Base-by-base conservation (phyloP, 2,113 vertebrate species). In the Heloderma charlesbogerti region DNA sequence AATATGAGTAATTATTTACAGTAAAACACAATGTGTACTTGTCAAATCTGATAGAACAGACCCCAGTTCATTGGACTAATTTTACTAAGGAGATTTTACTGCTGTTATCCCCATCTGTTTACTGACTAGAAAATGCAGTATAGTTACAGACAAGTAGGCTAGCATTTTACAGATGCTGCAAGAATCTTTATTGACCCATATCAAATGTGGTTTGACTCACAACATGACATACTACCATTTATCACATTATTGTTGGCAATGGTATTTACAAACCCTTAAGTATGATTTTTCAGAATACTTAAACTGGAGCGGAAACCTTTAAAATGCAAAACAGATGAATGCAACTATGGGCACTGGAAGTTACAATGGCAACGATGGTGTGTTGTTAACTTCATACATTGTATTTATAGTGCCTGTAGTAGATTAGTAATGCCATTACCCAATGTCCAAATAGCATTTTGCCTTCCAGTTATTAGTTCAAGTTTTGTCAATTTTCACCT, bases 1-100 rank as follows among this genome's bases (percentile, higher is more conserved):
- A 66, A 88, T 88, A 88, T 43, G 31, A 88, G 15, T 79, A 45
- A 40, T 88, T 66, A 34, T 87, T 78, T 78, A 78, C 37, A 88
- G 43, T 88, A 80, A 71, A 78, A 66, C 25, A 66, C 29, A 80
- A 88, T 3, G 48, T 71, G 10, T 43, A 34, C 31, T 54, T 81
- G 22, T 82, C 63, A 89, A 20, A 81, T 88, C 22, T 81, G 8
- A 81, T 89, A 57, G 13, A 37, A 48, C 27, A 60, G 34, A 78
- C 67, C 5, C 34, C 13, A 78, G 6, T 75, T 89, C 60, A 72
- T n/a, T 60, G 69, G 67, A 82, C 60, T 78, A 45, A 27, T 90
- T 40, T 83, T 74, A 89, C 29, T 60, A 84, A 75, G 40, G n/a
- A 8, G 51, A 83, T 89, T 66, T 75, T 90, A 85, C 31, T 85